phyloP scores from a whole-genome alignment of 1,140 invertebrate species.

The Bombyx mandarina region DNA sequence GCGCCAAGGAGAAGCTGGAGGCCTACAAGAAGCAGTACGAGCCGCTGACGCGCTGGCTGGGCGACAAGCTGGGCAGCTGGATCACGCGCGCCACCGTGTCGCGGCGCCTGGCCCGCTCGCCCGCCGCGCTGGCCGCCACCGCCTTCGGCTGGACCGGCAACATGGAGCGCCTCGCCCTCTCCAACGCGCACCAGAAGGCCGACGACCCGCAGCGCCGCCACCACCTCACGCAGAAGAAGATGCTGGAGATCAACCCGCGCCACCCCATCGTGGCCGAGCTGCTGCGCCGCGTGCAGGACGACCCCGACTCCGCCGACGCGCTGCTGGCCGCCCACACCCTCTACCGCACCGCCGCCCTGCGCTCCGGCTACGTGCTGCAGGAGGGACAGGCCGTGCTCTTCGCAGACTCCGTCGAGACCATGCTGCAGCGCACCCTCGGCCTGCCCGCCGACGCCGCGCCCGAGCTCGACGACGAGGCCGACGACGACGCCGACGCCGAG shows the following conservation, averaged over 20 bases:
- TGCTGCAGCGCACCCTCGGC: conserved; percentile 46
- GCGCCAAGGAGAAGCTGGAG: conserved; percentile 87
- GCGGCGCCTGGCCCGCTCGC: conserved; percentile 91
- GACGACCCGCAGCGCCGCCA: conserved; percentile 93
- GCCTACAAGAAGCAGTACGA: conserved; percentile 87
- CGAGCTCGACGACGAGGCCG: conserved; percentile 19
- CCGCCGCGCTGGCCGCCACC: conserved; percentile 96
- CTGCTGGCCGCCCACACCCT: conserved; percentile 92
- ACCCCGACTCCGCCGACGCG: conserved; percentile 84
- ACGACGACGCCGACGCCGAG: conserved; percentile 13
- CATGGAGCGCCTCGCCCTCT: conserved; percentile 97
- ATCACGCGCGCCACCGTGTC: conserved; percentile 90
- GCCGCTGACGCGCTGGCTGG: conserved; percentile 93
- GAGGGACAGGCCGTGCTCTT: conserved; percentile 52
- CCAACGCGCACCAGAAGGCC: conserved; percentile 95
- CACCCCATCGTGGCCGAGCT: conserved; percentile 97
- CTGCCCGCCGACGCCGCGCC: conserved; percentile 33
- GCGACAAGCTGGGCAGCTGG: conserved; percentile 89
- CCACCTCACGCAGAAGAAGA: conserved; percentile 97
- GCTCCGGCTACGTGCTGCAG: conserved; percentile 53
- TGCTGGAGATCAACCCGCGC: conserved; percentile 96
- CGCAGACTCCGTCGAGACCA: conserved; percentile 44
- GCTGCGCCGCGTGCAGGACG: conserved; percentile 84
- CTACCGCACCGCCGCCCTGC: conserved; percentile 89
- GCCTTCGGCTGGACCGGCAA: conserved; percentile 99